Evolutionary conservation across 2,797 vertebrate species (phyloP).

Genomic region (Chaetophractus vellerosus): DNA sequence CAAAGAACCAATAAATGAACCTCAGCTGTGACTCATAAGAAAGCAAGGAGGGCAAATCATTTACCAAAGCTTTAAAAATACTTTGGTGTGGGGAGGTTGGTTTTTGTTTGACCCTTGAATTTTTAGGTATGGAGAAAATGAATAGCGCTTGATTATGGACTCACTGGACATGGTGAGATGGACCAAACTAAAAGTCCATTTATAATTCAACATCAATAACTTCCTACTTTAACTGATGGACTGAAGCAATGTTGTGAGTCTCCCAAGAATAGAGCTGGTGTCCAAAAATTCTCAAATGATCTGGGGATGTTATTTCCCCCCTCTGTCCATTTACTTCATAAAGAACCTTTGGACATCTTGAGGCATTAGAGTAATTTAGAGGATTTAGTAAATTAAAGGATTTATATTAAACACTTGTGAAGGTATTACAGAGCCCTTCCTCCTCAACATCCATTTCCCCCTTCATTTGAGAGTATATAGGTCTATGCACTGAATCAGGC

Average conservation of each 20-base stretch:
- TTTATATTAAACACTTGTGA: background rate
- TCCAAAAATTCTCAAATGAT: conserved; percentile 4
- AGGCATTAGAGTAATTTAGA: background rate
- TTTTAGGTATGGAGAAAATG: conserved; percentile 5
- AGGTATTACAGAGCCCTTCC: background rate
- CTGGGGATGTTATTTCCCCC: background rate
- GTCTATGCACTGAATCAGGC: background rate
- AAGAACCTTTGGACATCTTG: conserved; percentile 2
- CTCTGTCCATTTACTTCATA: background rate
- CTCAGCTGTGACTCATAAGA: background rate
- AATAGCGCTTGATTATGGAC: background rate
- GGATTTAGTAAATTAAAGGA: no score
- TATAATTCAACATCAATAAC: background rate
- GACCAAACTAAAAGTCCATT: background rate
- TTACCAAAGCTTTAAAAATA: background rate
- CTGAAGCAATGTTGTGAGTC: background rate
- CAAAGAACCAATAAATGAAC: background rate
- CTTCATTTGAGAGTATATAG: background rate
- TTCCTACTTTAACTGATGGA: background rate
- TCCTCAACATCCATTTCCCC: background rate
- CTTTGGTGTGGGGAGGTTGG: background rate
- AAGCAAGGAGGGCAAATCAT: background rate
- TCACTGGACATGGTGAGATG: background rate
- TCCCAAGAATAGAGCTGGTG: background rate
- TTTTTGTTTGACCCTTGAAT: conserved; percentile 9